Base-by-base conservation (phyloP, 2,113 vertebrate species). In the Varanus komodoensis region DNA sequence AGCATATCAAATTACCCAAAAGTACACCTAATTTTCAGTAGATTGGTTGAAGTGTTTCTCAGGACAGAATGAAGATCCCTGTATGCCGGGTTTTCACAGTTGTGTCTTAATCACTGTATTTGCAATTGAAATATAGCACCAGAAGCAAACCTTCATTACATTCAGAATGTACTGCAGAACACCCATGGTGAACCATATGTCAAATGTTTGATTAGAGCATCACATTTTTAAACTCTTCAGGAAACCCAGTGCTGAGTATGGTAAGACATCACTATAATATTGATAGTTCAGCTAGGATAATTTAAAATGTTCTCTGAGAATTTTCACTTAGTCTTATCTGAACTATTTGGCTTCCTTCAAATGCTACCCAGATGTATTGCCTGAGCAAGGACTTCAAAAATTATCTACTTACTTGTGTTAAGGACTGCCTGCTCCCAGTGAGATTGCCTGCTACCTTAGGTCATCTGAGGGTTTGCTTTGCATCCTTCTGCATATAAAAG, bases 171-270 rank as follows among this genome's bases (percentile, higher is more conserved):
- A 78, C 75, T 87, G 75, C 27, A 14, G 29, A n/a, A 4, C n/a
- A 38, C 61, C 57, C 73, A 69, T 78, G 77, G 86, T 87, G 71
- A 77, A 78, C 89, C 69, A 80, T 87, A 68, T 83, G 71, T 83
- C 71, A 91, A 77, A 52, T 67, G 48, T 89, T 85, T 89, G 89
- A 89, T 54, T 85, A 79, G 32, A 38, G 8, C n/a, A 80, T 54
- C 61, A 85, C 74, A 85, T 86, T 94, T 93, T 91, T 38, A 93
- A 34, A 73, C 29, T 50, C 69, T 73, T 82, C 82, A 87, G 82
- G 54, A 87, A 21, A 48, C 73, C 54, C 15, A 27, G n/a, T 3
- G 0, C 0, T 67, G 1, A 0, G 0, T 48, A 44, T 79, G 82
- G 54, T 17, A 34, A 67, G 71, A 61, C 79, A 92, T 0, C 61